These are phyloP conservation scores for Chaetorhynchus papuensis DNA, from an alignment of 2,113 vertebrate species.

Conservation along the genomic window DNA sequence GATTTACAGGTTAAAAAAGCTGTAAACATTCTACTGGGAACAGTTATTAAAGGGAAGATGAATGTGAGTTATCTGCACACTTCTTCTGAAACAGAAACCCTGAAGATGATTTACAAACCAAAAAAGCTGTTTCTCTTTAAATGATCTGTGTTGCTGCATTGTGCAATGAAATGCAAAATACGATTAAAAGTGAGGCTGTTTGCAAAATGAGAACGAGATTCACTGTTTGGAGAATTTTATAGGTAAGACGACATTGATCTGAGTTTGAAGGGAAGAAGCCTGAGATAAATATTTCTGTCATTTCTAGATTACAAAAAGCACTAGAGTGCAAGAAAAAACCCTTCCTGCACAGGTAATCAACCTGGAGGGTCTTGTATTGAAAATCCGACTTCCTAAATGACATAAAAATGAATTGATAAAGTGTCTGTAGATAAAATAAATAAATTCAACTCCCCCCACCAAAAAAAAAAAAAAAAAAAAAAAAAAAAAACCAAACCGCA, in stretches of 20 bases:
- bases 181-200: neutral
- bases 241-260: neutral
- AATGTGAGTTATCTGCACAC: slow-evolving; percentile 5
- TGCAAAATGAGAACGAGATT: neutral
- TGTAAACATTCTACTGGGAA: slow-evolving; percentile 50
- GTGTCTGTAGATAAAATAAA: neutral
- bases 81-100: neutral
- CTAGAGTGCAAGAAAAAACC: neutral
- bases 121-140: neutral
- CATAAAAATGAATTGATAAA: neutral
- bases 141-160: neutral
- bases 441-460: neutral
- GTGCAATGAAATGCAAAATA: neutral
- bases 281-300: neutral
- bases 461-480: neutral
- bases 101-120: slow-evolving; percentile 7
- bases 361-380: neutral
- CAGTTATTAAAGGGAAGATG: slow-evolving; percentile 39
- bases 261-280: neutral
- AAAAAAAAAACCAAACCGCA: neutral
- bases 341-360: neutral
- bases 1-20: slow-evolving; percentile 66
- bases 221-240: neutral
- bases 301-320: neutral
- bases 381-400: neutral